phyloP scores from a whole-genome alignment of 2,888 invertebrate species.

The Apocheima hispidaria region DNA sequence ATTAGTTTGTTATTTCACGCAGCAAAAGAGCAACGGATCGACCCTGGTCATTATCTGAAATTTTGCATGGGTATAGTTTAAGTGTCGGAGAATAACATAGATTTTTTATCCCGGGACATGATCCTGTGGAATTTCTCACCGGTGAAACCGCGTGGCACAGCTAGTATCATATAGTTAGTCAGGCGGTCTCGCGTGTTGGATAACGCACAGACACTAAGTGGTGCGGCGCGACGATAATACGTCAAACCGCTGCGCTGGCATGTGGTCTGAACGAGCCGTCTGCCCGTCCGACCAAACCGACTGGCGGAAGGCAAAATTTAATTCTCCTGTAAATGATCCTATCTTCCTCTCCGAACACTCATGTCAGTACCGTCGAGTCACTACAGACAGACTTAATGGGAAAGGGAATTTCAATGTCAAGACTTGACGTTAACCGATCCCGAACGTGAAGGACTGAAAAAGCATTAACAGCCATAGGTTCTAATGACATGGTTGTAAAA shows the following conservation, averaged over 20 bases:
- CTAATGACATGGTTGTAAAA: conserved; percentile 1
- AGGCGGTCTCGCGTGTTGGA: conserved; percentile 47
- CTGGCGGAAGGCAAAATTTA: conserved; percentile 55
- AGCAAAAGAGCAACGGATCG: too few species aligned
- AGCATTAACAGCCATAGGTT: conserved; percentile 24
- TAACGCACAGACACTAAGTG: conserved; percentile 62
- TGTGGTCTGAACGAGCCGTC: conserved; percentile 60
- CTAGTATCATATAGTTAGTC: conserved; percentile 7
- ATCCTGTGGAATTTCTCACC: too few species aligned
- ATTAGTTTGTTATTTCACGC: too few species aligned
- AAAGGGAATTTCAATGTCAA: conserved; percentile 33
- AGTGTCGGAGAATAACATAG: too few species aligned
- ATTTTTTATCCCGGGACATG: too few species aligned
- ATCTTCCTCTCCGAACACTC: conserved; percentile 38
- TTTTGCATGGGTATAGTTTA: too few species aligned
- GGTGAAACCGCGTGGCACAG: too few species aligned
- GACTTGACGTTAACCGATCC: conserved; percentile 27
- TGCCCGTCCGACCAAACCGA: conserved; percentile 23
- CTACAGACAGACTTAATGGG: conserved; percentile 13
- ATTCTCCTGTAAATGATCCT: conserved; percentile 53
- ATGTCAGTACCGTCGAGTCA: conserved; percentile 26
- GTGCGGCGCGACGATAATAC: conserved; percentile 70
- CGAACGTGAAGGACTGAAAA: conserved; percentile 16
- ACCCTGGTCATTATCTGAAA: too few species aligned
- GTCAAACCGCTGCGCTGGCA: conserved; percentile 72